These are phyloP conservation scores for Spermophilus dauricus DNA, from an alignment of 2,113 vertebrate genomes.

Conservation along the genomic window DNA sequence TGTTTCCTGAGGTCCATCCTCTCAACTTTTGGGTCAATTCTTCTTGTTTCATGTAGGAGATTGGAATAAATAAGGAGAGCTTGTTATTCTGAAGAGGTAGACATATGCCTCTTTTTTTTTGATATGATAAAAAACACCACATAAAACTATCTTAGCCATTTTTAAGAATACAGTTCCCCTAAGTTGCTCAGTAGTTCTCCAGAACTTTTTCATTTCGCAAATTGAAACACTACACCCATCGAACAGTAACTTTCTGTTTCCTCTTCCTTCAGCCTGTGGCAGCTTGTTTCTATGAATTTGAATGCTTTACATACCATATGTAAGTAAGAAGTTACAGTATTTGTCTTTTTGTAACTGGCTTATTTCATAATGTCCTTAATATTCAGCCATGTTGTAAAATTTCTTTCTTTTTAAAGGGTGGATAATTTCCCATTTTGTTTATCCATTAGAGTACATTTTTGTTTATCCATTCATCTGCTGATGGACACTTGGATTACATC, in stretches of 20 bases:
- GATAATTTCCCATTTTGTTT: background rate
- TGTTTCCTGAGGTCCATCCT: background rate
- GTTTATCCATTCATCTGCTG: background rate
- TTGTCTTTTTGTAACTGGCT: background rate
- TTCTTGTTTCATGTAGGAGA: background rate
- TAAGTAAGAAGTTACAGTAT: background rate
- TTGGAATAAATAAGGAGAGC: background rate
- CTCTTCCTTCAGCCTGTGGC: background rate
- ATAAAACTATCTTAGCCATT: background rate
- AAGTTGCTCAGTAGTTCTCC: background rate
- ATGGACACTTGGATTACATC: background rate
- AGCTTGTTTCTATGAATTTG: background rate
- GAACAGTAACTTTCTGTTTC: background rate
- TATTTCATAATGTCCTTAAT: background rate
- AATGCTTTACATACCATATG: background rate
- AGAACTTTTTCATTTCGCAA: background rate
- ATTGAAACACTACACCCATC: background rate
- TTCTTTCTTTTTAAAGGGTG: background rate
- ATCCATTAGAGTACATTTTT: background rate
- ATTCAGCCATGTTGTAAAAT: background rate
- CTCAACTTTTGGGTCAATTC: background rate
- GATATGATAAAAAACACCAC: background rate
- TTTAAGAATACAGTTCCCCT: background rate
- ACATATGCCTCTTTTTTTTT: background rate
- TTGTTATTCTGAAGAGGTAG: conserved; percentile 23